A percentile compares a stretch with the other conserved stretches of the same genome.
These are phyloP conservation scores for Pheosia tremula DNA, from an alignment of 2,888 invertebrate species.

Conservation along the genomic window DNA sequence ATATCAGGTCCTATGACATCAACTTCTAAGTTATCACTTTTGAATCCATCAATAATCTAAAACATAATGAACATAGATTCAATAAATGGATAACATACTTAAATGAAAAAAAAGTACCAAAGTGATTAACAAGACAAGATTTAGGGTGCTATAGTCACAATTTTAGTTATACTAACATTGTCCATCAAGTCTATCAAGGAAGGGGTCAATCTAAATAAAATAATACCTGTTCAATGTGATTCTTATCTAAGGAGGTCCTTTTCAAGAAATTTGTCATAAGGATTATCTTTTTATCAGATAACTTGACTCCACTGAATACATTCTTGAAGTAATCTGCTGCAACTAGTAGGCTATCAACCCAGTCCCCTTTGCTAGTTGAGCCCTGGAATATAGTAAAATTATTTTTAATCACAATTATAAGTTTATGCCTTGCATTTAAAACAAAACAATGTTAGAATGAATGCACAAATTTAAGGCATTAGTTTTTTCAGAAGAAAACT, in stretches of 20 bases:
- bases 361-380: slow-evolving; percentile 83
- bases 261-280: slow-evolving; percentile 86
- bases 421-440: too few relatives aligned
- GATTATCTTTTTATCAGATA: slow-evolving; percentile 80
- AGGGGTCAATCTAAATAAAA: too few relatives aligned
- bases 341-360: slow-evolving; percentile 86
- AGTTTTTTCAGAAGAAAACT: too few relatives aligned
- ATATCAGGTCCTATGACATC: slow-evolving; percentile 85
- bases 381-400: slow-evolving; percentile 52
- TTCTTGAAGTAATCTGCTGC: slow-evolving; percentile 81
- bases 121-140: too few relatives aligned
- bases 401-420: not conserved
- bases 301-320: slow-evolving; percentile 51
- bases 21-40: slow-evolving; percentile 83
- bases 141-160: too few relatives aligned
- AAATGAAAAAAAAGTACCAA: too few relatives aligned
- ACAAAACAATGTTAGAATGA: too few relatives aligned
- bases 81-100: not conserved
- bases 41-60: slow-evolving; percentile 80
- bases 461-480: too few relatives aligned
- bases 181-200: too few relatives aligned
- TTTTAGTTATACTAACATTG: too few relatives aligned
- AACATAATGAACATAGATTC: slow-evolving; percentile 21
- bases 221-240: slow-evolving; percentile 70
- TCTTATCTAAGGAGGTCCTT: slow-evolving; percentile 69